These are phyloP conservation scores for Drosophila yakuba DNA, from an alignment of 1,140 invertebrate species.

Conservation along the genomic window DNA sequence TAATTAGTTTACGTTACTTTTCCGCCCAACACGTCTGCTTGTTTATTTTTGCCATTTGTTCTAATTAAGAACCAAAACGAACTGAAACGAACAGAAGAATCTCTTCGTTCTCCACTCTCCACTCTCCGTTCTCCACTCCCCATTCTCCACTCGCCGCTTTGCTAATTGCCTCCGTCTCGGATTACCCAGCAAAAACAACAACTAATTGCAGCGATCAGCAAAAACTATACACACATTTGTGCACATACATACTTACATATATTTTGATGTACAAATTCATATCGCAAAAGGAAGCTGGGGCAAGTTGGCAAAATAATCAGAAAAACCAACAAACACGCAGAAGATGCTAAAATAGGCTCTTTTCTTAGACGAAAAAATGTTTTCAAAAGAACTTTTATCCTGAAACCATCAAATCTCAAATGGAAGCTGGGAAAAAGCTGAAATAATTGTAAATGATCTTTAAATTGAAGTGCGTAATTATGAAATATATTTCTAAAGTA, in stretches of 20 bases:
- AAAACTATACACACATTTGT: not conserved
- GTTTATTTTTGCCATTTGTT: constrained; percentile 77
- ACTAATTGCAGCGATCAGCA: constrained; percentile 24
- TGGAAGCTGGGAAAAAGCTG: too few relatives aligned
- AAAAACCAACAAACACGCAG: not conserved
- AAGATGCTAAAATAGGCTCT: not conserved
- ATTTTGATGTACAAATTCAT: not conserved
- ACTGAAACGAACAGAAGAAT: constrained; percentile 25
- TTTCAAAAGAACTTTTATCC: too few relatives aligned
- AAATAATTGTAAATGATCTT: too few relatives aligned
- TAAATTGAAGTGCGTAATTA: too few relatives aligned
- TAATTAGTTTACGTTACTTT: constrained; percentile 73
- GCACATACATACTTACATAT: not conserved
- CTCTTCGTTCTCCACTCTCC: constrained; percentile 10
- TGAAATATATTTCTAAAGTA: too few relatives aligned
- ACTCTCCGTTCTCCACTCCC: constrained; percentile 1
- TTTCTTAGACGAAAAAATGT: not conserved
- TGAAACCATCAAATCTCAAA: not conserved
- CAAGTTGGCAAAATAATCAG: constrained; percentile 3
- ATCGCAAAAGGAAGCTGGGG: constrained; percentile 3
- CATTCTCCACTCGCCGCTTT: constrained; percentile 1
- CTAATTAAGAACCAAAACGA: constrained; percentile 55
- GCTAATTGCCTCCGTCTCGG: constrained; percentile 49
- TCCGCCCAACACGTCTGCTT: constrained; percentile 34
- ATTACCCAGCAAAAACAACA: constrained; percentile 30